Percentiles rank a stretch among this genome's conserved stretches.
Conservation (phyloP, 2,797 vertebrate species). For the Clangula hyemalis region DNA sequence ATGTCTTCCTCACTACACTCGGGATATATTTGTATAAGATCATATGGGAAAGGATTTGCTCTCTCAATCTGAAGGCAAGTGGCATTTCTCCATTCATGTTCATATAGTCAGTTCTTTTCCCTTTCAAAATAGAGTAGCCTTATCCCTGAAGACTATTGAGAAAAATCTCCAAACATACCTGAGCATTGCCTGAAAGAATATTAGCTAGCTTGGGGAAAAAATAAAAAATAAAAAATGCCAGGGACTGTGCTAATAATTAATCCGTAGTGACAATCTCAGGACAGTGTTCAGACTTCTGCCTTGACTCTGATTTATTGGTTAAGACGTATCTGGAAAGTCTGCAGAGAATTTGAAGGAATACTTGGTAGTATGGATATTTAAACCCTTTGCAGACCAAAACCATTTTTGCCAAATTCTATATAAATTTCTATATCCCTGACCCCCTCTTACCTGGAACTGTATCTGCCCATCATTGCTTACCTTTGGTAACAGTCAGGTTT, state of each 20-base stretch:
- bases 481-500: background rate
- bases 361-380: background rate
- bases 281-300: constrained; percentile 9
- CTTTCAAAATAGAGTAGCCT: background rate
- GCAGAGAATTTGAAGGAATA: constrained; percentile 24
- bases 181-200: background rate
- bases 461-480: background rate
- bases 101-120: background rate
- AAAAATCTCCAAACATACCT: background rate
- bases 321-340: background rate
- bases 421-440: background rate
- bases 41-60: background rate
- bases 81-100: background rate
- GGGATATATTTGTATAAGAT: background rate
- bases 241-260: background rate
- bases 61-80: background rate
- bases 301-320: constrained; percentile 32
- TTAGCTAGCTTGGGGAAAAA: background rate
- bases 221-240: background rate
- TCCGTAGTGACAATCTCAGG: constrained; percentile 37
- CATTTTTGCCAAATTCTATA: constrained; percentile 18
- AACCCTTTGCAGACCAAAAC: background rate
- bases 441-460: background rate
- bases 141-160: background rate
- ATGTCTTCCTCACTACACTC: background rate